Base-by-base conservation (phyloP, 2,797 vertebrate genomes). In the Sebastes trivittatus region DNA sequence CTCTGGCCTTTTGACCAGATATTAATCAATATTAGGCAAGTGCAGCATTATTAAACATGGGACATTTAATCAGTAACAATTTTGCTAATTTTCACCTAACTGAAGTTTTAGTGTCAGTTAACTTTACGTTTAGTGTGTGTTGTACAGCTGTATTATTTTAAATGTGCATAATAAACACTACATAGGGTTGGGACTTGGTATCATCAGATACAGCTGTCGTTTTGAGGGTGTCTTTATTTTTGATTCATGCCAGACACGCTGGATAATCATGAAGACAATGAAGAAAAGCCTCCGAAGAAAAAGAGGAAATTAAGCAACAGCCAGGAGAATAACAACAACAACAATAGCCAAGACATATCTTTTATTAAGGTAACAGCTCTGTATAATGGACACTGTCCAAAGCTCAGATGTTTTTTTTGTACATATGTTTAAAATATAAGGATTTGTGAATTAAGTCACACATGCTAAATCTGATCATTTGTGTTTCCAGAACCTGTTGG, bases 191-290 rank as follows among this genome's bases (percentile, higher is more conserved):
- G 5, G 9, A 32, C 7, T 72, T 1, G 5, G 16, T 63, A 16
- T 61, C 22, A 62, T 32, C 32, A 71, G 2, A 68, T 55, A 18
- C 5, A 14, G 7, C 11, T 80, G 20, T 52, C 55, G 20, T 71
- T 68, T 69, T 84, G 6, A 76, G 2, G 4, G 4, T 85, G 38
- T 86, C 18, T 75, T 18, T 85, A 2, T 60, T 4, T 85, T 67
- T 89, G 7, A 64, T 85, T 91, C 14, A 46, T 90, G 11, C 5
- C 94, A 99, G 98, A 97, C 75, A 96, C 98, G 72, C 70, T 99
- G 90, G 98, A 97, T 84, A 98, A 97, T 89, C 96, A 98, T 88
- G 97, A 97, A 34, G 97, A 98, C 1, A 94, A 96, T 11, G 97
- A 97, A 9, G 95, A 97, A 64, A 96, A 96, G 13, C 97, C 97